phyloP scores from a whole-genome alignment of 2,113 vertebrate species.

The Empidonax traillii region DNA sequence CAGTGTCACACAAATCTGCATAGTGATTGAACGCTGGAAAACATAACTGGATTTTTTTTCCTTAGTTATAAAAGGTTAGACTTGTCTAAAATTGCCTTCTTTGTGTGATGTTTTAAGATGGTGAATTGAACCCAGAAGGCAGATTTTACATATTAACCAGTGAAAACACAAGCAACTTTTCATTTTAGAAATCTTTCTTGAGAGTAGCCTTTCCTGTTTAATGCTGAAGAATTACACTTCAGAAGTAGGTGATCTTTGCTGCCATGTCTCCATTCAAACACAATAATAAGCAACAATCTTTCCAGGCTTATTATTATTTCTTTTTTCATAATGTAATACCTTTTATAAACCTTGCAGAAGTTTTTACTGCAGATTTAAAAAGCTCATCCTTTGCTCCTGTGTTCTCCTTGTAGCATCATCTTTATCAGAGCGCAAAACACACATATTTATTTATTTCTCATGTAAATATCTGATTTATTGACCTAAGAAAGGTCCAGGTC shows the following conservation, averaged over 20 bases:
- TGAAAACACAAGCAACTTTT: neutral
- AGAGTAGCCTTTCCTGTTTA: neutral
- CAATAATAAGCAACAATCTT: neutral
- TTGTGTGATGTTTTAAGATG: neutral
- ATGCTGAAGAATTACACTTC: neutral
- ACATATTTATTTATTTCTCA: neutral
- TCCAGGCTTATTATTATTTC: neutral
- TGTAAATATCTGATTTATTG: neutral
- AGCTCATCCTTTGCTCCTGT: neutral
- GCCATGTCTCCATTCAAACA: neutral
- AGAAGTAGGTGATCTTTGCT: neutral
- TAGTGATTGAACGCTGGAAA: neutral
- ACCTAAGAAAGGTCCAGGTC: neutral
- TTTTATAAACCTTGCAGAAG: neutral
- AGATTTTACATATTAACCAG: neutral
- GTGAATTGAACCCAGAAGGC: neutral
- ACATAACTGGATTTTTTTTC: neutral
- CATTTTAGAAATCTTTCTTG: neutral
- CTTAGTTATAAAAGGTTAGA: neutral
- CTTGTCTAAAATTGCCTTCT: neutral
- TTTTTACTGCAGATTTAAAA: neutral
- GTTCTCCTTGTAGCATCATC: neutral
- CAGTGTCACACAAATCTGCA: neutral
- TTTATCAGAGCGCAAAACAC: neutral
- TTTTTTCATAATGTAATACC: neutral